Evolutionary conservation across 2,888 invertebrate genomes (phyloP), one percentile per base, ranked within the genome.

Genomic region (Lasioglossum figueresi): DNA sequence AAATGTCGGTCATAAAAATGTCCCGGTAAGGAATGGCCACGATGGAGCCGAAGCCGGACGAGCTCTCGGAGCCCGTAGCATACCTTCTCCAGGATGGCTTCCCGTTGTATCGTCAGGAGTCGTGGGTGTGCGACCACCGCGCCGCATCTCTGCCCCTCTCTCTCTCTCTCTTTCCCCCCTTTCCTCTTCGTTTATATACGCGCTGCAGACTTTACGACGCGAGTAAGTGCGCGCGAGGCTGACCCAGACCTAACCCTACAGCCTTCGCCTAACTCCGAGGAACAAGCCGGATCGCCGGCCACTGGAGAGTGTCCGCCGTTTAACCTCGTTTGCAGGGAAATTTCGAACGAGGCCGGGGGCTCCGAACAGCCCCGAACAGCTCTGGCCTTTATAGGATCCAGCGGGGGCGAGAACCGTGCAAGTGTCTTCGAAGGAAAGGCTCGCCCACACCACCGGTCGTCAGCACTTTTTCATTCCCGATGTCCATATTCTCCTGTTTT

Each of bases 1-100:
- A 89, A 90, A 88, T 90, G 89, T 87, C 86, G 89, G 85, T 88
- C 91, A 88, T 92, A 92, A 92, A 92, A 92, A 92, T 92, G 92
- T 92, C 90, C 88, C 83, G 88, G 87, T 90, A 92, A 92, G 90
- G 87, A 91, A 92, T 88, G 88, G 85, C 86, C 81, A 52, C 66
- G 79, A 48, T 66, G 79, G 52, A 74, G 78, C 80, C 77, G 83
- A 73, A 88, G 83, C 82, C 86, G 56, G 89, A 86, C 85, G 84
- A 79, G 83, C 81, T 52, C 77, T 75, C 79, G 52, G 77, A 48
- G 70, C 56, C 76, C n/a, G 37, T 66, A 76, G 79, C 81, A 72
- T 76, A 70, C 77, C 83, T 75, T 82, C 34, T 79, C 40, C 77
- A 59, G 79, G 80, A 82, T 68, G 73, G 79, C 45, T 80, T 73